Evolutionary conservation across 2,113 vertebrate genomes (phyloP).

Genomic region (Sprattus sprattus): DNA sequence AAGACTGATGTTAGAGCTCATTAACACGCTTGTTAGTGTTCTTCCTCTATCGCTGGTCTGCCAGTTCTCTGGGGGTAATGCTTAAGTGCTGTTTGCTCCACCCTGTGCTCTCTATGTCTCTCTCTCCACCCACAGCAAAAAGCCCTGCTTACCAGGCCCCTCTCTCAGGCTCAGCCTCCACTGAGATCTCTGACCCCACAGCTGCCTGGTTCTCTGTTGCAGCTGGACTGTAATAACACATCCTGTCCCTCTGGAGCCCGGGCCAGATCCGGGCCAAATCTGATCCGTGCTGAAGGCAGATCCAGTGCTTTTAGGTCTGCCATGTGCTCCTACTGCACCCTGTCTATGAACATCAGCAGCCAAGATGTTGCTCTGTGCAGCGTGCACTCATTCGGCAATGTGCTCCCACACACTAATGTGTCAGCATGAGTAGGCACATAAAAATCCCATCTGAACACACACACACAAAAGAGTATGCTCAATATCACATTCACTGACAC

Average conservation of each 20-base stretch:
- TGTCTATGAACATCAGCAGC: too few relatives aligned
- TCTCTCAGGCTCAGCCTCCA: not conserved
- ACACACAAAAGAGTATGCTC: not conserved
- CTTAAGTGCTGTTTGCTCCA: not conserved
- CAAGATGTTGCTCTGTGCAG: too few relatives aligned
- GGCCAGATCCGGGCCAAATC: too few relatives aligned
- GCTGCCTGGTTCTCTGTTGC: not conserved
- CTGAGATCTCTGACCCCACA: not conserved
- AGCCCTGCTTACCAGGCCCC: too few relatives aligned
- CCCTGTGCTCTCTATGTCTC: too few relatives aligned
- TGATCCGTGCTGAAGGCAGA: too few relatives aligned
- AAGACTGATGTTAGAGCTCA: not conserved
- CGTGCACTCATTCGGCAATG: not conserved
- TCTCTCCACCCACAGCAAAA: not conserved
- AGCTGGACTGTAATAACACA: not conserved
- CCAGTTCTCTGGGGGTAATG: not conserved
- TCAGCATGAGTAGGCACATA: not conserved
- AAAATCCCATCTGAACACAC: constrained; percentile 1
- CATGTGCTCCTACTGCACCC: too few relatives aligned
- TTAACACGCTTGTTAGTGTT: not conserved
- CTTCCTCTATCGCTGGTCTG: not conserved
- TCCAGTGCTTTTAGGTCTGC: not conserved
- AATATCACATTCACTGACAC: not conserved
- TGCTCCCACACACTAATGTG: not conserved
- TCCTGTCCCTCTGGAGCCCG: not conserved